These are phyloP conservation scores for Rhabditoides inermis DNA, from an alignment of 2,888 invertebrate species.

Conservation along the genomic window DNA sequence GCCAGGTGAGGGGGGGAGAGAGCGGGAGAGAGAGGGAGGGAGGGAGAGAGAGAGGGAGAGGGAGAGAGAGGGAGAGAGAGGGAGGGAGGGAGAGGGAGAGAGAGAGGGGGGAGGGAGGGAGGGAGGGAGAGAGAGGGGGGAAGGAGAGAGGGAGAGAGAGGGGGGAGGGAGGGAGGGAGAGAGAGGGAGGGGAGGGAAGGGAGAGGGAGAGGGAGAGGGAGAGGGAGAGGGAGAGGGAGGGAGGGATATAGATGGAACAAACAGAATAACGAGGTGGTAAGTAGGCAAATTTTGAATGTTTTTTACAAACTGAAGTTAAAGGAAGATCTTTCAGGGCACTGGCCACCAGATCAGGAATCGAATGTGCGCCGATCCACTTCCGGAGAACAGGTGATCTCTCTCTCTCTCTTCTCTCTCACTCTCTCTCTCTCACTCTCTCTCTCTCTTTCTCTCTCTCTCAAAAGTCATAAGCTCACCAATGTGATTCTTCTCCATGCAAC, in stretches of 20 bases:
- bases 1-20: slow-evolving; percentile 17
- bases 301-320: too few relatives aligned
- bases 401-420: not conserved
- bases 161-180: too few relatives aligned
- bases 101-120: not conserved
- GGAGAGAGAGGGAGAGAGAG: not conserved
- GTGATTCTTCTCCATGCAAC: not conserved
- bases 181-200: too few relatives aligned
- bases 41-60: too few relatives aligned
- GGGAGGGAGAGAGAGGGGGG: not conserved
- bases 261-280: not conserved
- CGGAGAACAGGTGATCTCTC: slow-evolving; percentile 31
- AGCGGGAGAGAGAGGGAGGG: too few relatives aligned
- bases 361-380: slow-evolving; percentile 50
- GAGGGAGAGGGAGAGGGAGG: not conserved
- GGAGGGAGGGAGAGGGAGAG: not conserved
- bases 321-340: slow-evolving; percentile 15
- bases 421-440: not conserved
- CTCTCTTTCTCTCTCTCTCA: too few relatives aligned
- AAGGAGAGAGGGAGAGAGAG: not conserved
- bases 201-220: not conserved
- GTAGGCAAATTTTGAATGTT: not conserved
- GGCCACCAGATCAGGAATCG: slow-evolving; percentile 50
- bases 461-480: too few relatives aligned
- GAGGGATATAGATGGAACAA: too few relatives aligned